These are phyloP conservation scores for Diaprepes abbreviatus DNA, from an alignment of 2,888 invertebrate genomes.

Conservation along the genomic window DNA sequence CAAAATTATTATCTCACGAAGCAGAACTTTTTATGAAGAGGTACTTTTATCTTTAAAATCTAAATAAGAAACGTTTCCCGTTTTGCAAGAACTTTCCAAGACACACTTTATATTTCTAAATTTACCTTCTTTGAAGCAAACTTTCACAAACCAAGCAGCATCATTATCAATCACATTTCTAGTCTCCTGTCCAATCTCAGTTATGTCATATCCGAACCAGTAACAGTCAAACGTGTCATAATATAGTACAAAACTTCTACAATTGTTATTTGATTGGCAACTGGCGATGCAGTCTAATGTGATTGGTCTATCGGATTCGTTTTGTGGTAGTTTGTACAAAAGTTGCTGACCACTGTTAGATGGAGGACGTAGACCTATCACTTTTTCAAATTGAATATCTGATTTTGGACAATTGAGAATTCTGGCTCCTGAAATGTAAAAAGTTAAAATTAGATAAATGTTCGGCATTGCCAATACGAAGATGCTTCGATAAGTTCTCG, in stretches of 20 bases:
- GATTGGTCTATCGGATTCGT: slow-evolving; percentile 56
- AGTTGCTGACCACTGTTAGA: slow-evolving; percentile 53
- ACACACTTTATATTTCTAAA: neutral
- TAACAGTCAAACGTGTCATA: slow-evolving; percentile 64
- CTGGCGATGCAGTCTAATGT: slow-evolving; percentile 63
- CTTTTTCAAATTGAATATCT: slow-evolving; percentile 64
- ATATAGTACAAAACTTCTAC: slow-evolving; percentile 64
- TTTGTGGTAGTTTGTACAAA: slow-evolving; percentile 54
- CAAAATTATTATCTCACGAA: no score
- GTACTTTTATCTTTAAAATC: no score
- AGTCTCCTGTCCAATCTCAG: slow-evolving; percentile 38
- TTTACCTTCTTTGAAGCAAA: slow-evolving; percentile 72
- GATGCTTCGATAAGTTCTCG: no score
- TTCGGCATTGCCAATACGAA: no score
- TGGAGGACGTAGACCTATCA: slow-evolving; percentile 63
- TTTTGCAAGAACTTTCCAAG: no score
- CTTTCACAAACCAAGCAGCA: slow-evolving; percentile 76
- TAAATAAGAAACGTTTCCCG: neutral
- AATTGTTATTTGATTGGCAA: slow-evolving; percentile 60
- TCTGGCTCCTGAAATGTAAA: slow-evolving; percentile 55
- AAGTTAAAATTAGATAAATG: no score
- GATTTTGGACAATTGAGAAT: slow-evolving; percentile 59
- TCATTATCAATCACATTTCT: slow-evolving; percentile 70
- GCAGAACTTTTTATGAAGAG: no score
- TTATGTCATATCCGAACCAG: slow-evolving; percentile 58